phyloP scores from a whole-genome alignment of 2,113 vertebrate species.

The Pomatorhinus ruficollis region DNA sequence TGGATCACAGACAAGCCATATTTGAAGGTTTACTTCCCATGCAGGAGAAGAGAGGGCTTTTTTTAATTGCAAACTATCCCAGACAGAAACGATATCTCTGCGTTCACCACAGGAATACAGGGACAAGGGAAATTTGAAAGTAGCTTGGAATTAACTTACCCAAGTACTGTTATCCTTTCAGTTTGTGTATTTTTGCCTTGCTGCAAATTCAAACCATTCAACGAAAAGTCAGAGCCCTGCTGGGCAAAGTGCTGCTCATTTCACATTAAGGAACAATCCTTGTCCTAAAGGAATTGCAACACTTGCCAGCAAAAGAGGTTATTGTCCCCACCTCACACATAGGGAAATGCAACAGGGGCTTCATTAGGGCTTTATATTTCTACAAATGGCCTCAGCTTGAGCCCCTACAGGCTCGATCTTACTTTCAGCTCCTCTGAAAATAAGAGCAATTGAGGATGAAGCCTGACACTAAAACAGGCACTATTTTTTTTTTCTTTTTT shows the following conservation, averaged over 20 bases:
- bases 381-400: background rate
- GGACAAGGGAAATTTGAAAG: background rate
- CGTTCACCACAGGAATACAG: background rate
- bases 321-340: background rate
- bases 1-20: accelerated
- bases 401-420: background rate
- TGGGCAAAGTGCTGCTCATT: background rate
- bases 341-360: background rate
- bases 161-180: background rate
- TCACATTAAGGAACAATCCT: background rate
- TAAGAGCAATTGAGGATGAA: background rate
- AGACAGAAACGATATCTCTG: background rate
- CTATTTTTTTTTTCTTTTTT: background rate
- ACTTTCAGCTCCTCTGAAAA: background rate
- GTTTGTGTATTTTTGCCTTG: background rate
- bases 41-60: background rate
- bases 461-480: background rate
- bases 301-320: background rate
- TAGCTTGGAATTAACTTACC: background rate
- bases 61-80: background rate
- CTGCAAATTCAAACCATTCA: background rate
- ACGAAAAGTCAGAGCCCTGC: background rate
- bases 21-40: background rate
- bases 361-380: background rate
- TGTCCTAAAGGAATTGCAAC: background rate